Base-by-base conservation (phyloP, 2,888 invertebrate species). In the Andrena trimmerana region DNA sequence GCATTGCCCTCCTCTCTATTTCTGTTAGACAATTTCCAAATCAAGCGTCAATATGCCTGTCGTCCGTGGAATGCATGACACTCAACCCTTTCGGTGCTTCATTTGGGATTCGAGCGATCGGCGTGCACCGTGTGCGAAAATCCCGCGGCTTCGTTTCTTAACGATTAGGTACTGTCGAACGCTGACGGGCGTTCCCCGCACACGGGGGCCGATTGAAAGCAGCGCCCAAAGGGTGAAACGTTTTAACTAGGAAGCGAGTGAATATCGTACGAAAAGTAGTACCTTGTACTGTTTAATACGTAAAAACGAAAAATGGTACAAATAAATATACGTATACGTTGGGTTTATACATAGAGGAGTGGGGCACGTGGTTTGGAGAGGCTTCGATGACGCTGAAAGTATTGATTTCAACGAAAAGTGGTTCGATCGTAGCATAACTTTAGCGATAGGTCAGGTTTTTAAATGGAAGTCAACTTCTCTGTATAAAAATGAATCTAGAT, bases 1-100 rank as follows among this genome's bases (percentile, higher is more conserved):
- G 85, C 88, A 80, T 73, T 65, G 62, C 74, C 65, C 75, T 80
- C 42, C 60, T 70, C 20, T 62, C 69, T 65, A 52, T 71, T 74
- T 68, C 63, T 75, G 79, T 77, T 85, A 81, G 85, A 85, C 70
- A 77, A 83, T 78, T 66, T 81, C 79, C 79, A 60, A 71, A 68
- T 78, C 72, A 73, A 78, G 81, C 74, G 81, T 67, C 66, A 74
- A 77, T 82, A 82, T 76, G 73, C 82, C 74, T 62, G 78, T 69
- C 54, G 29, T 59, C 69, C 33, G 72, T 74, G 74, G 74, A 81
- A 84, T 76, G 76, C 72, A 36, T 71, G 50, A 69, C 73, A 65
- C 57, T 50, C 57, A 57, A 66, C 73, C 73, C 66, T 73, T 42
- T 66, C 66, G 57, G 13, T 57, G 73, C 36, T 70, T 24, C 60